Percentiles rank a stretch among this genome's conserved stretches.
phyloP scores from a whole-genome alignment of 1,140 invertebrate genomes.

The Venturia canescens region DNA sequence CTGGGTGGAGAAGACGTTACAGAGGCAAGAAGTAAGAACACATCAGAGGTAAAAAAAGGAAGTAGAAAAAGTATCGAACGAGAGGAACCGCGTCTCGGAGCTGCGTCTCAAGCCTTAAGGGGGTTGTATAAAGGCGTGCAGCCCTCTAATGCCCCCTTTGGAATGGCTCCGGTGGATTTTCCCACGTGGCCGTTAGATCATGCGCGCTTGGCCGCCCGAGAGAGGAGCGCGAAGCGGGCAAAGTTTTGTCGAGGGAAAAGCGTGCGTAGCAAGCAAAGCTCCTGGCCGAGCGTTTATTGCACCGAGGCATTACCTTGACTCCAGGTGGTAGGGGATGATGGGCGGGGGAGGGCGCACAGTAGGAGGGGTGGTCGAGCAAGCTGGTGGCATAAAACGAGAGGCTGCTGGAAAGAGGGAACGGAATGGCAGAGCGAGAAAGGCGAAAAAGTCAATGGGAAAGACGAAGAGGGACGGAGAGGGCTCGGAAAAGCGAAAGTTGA shows the following conservation, averaged over 20 bases:
- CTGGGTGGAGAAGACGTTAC: no score
- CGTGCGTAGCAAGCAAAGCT: conserved; percentile 37
- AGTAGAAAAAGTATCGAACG: neutral
- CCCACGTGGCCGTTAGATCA: conserved; percentile 72
- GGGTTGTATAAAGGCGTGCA: conserved; percentile 31
- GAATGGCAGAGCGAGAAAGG: conserved; percentile 49
- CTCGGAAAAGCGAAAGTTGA: conserved; percentile 70
- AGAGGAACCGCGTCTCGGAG: conserved; percentile 7
- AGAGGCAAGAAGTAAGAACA: no score
- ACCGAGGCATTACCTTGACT: conserved; percentile 69
- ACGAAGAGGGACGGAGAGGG: conserved; percentile 41
- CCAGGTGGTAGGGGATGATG: conserved; percentile 47
- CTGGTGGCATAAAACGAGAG: conserved; percentile 6
- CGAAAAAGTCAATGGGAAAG: conserved; percentile 35
- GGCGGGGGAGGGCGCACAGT: conserved; percentile 39
- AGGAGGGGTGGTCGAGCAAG: conserved; percentile 54
- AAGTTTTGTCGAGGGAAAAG: conserved; percentile 60
- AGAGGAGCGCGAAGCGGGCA: conserved; percentile 30
- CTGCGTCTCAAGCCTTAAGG: neutral
- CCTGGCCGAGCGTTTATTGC: conserved; percentile 67
- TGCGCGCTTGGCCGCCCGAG: conserved; percentile 59
- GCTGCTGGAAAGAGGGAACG: conserved; percentile 10
- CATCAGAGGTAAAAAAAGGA: no score
- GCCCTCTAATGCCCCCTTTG: conserved; percentile 21
- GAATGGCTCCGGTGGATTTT: conserved; percentile 61